Base-by-base conservation (phyloP, 2,113 vertebrate species). In the Megaceryle maxima region DNA sequence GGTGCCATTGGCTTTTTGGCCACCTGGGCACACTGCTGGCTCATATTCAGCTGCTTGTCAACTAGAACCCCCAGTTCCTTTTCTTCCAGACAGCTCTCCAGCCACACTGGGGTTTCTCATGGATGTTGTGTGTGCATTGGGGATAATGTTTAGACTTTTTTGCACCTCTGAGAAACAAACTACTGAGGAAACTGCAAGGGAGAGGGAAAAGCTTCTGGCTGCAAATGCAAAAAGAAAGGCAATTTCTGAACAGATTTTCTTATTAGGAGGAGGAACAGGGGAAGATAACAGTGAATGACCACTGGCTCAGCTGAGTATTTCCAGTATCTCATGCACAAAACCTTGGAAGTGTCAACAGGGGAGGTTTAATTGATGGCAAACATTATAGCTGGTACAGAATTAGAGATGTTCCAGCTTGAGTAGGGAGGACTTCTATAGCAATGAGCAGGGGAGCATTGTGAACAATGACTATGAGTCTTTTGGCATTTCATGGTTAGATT, bases 401-500 rank as follows among this genome's bases (percentile, higher is more conserved):
- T 75, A 41, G 70, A 87, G 81, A n/a, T 1, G 29, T 66, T 88
- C 43, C 88, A 88, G 63, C 53, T 82, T 53, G 83, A 87, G 59
- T n/a, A 33, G 82, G 39, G 80, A 90, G 67, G 85, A 69, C 55
- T 70, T 85, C 76, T 77, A 46, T 10, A 83, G 82, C 78, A 9
- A 50, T 0, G 28, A 94, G 25, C 74, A 60, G 81, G 68, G 66
- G 84, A 95, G 84, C 63, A 7, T 59, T 67, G 70, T 96, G 88
- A 88, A 83, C 46, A 67, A 90, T 88, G 76, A 5, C 82, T 77
- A 4, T 46, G 87, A 93, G 70, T 94, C 90, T 94, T 96, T 25
- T 83, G 88, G 76, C 79, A 70, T 94, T 90, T 92, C 82, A 77
- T 83, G 82, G 68, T 67, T 93, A 93, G 92, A 90, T 59, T 60